Percentiles rank a stretch among this genome's conserved stretches.
Conservation (phyloP, 2,113 vertebrate species). For the Apodemus speciosus region DNA sequence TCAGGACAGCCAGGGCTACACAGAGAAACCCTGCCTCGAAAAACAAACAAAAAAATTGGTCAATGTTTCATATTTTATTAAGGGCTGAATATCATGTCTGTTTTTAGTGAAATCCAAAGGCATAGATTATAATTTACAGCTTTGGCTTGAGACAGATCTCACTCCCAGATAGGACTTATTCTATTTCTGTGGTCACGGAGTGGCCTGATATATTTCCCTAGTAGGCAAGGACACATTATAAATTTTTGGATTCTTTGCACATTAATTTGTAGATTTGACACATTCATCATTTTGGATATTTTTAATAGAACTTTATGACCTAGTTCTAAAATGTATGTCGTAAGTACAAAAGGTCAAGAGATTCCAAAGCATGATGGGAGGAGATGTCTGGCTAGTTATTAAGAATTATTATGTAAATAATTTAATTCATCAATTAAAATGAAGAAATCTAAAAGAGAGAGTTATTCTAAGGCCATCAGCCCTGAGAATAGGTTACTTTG, state of each 20-base stretch:
- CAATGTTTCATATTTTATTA: slow-evolving; percentile 6
- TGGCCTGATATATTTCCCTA: background rate
- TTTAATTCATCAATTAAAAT: background rate
- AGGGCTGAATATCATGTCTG: background rate
- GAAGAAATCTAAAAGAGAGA: background rate
- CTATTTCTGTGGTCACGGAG: slow-evolving; percentile 5
- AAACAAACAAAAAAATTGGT: background rate
- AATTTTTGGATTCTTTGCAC: background rate
- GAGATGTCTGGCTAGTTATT: background rate
- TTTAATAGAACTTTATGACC: background rate
- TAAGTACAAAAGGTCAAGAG: background rate
- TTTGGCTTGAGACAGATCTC: background rate
- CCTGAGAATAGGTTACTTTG: background rate
- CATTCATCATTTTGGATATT: slow-evolving; percentile 4
- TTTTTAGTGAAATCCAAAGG: background rate
- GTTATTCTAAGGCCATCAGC: background rate
- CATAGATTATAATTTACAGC: background rate
- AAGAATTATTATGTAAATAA: background rate
- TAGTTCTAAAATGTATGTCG: background rate
- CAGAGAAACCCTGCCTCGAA: too few relatives aligned
- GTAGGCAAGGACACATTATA: background rate
- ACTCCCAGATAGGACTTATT: background rate
- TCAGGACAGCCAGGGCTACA: too few relatives aligned
- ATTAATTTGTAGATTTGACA: background rate
- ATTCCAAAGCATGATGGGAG: background rate